Evolutionary conservation across 1,140 invertebrate species (phyloP), one percentile per base, ranked within the genome.

Genomic region (Cataglyphis hispanica): DNA sequence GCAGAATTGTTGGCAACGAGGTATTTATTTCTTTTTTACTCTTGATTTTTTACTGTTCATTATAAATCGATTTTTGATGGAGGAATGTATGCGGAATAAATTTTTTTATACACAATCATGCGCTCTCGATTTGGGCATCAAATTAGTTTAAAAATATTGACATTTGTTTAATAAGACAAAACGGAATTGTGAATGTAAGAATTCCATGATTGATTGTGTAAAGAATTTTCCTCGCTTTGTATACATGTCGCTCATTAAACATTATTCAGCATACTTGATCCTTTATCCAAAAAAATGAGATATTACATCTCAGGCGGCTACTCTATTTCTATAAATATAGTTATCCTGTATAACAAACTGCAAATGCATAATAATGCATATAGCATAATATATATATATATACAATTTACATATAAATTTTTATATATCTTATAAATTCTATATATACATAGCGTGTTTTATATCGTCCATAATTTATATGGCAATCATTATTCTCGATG

Each of bases 1-100:
- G 98, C 91, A 97, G 98, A 89, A 98, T 99, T 92, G 99, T 99
- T 91, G 99, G 99, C 86, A 98, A 98, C 92, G 99, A 99, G 96
- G 97, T 97, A 95, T 95, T 93, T 95, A 93, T 94, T 93, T 90
- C 80, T 92, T 92, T 91, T 93, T 87, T 53, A 91, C 75, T 88
- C 67, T 88, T 88, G 67, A 84, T 88, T 90, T 83, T 91, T 77
- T 75, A 70, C 46, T 50, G 6, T 86, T 88, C 63, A 64, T 64
- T 77, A 70, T 66, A 75, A 50, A 72, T 53, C 40, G 40, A 76
- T 58, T n/a, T 81, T 85, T 27, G 43, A 89, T 81, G 81, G 77
- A 77, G 70, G 56, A 81, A 77, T 85, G 76, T 90, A 83, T 85
- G 80, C 80, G 66, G 64, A 89, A 77, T 76, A 40, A 63, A 86